These are phyloP conservation scores for Pristionchus arcanus DNA, from an alignment of 2,888 invertebrate genomes.

Conservation along the genomic window DNA sequence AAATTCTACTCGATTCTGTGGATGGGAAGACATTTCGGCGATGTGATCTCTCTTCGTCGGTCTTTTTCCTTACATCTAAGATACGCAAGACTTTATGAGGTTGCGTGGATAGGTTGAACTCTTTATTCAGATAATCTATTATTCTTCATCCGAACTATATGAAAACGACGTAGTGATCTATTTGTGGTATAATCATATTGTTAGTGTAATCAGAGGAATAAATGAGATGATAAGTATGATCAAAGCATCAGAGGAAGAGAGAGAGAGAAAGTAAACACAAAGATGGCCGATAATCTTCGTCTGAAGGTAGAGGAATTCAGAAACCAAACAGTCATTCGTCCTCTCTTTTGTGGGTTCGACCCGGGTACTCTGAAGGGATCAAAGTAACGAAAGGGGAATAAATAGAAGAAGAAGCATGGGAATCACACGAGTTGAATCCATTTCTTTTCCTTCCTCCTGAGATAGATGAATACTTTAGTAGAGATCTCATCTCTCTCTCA, in stretches of 20 bases:
- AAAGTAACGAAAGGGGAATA: slow-evolving; percentile 14
- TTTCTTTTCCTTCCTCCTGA: neutral
- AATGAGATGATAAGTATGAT: neutral
- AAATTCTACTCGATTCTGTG: too few species aligned
- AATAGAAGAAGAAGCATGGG: neutral
- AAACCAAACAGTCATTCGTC: slow-evolving; percentile 38
- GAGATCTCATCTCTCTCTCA: slow-evolving; percentile 19
- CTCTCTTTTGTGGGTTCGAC: neutral
- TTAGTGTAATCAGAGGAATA: neutral
- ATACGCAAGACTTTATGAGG: too few species aligned
- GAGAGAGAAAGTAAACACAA: neutral
- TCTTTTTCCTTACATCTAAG: too few species aligned
- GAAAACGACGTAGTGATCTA: neutral
- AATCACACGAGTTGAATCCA: neutral
- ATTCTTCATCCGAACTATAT: neutral
- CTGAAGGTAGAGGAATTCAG: slow-evolving; percentile 25
- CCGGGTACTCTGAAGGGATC: neutral
- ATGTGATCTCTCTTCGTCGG: too few species aligned
- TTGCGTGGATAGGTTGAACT: too few species aligned
- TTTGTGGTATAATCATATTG: neutral
- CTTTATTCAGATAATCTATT: neutral
- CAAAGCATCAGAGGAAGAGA: slow-evolving; percentile 25
- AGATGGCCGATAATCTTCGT: neutral
- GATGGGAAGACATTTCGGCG: too few species aligned
- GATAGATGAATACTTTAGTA: slow-evolving; percentile 20